A percentile compares a stretch with the other conserved stretches of the same genome.
Conservation (phyloP, 1,140 invertebrate species). For the Rhynchophorus ferrugineus region DNA sequence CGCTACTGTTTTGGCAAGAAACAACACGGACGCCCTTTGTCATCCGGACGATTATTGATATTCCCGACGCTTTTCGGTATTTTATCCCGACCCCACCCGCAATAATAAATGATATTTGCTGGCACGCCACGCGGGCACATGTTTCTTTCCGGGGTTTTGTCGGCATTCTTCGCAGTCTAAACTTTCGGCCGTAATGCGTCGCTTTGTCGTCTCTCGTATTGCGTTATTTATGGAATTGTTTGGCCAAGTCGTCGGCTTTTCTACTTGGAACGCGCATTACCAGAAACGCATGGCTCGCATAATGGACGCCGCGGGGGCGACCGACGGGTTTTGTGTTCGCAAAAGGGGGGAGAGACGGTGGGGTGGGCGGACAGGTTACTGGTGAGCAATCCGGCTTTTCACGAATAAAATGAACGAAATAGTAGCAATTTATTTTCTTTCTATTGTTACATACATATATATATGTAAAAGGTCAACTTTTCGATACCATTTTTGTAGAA, state of each 20-base stretch:
- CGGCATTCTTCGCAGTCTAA: slow-evolving; percentile 24
- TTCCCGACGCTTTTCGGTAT: slow-evolving; percentile 35
- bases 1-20: slow-evolving; percentile 14
- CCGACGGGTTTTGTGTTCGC: no score
- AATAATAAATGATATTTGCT: slow-evolving; percentile 40
- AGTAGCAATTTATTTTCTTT: no score
- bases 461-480: no score
- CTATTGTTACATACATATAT: no score
- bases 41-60: slow-evolving; percentile 38
- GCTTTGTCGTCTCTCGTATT: slow-evolving; percentile 24
- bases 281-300: no score
- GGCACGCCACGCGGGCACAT: slow-evolving; percentile 32
- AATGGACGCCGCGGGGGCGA: no score
- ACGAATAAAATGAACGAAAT: no score
- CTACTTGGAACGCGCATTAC: slow-evolving; percentile 21
- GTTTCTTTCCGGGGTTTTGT: slow-evolving; percentile 28
- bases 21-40: slow-evolving; percentile 26
- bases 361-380: no score
- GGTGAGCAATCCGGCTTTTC: not conserved
- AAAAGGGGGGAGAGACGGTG: no score
- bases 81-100: slow-evolving; percentile 27
- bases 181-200: slow-evolving; percentile 28
- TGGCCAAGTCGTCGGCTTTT: slow-evolving; percentile 21
- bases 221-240: slow-evolving; percentile 28
- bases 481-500: no score